A percentile compares a stretch with the other conserved stretches of the same genome.
phyloP scores from a whole-genome alignment of 2,797 vertebrate species.

The Manis crassicaudata region DNA sequence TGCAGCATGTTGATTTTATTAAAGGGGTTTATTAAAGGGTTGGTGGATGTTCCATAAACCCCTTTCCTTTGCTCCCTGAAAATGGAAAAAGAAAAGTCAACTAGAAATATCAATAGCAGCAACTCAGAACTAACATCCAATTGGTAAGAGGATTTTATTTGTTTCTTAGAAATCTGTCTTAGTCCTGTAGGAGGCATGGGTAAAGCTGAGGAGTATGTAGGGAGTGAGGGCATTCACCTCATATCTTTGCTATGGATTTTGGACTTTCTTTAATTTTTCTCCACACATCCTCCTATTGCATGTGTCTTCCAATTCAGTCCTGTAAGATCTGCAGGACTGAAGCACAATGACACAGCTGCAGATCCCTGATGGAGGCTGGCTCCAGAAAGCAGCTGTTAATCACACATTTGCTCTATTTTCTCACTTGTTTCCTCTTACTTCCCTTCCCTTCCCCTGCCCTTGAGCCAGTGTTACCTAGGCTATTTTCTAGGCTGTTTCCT shows the following conservation, averaged over 20 bases:
- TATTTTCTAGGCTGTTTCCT: neutral
- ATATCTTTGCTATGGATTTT: neutral
- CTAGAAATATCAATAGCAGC: neutral
- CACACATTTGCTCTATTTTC: slow-evolving; percentile 31
- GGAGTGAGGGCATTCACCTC: neutral
- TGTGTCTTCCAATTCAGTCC: neutral
- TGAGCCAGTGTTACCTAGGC: slow-evolving; percentile 19
- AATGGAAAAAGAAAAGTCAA: neutral
- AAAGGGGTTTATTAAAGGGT: neutral
- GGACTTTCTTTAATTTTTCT: slow-evolving; percentile 16
- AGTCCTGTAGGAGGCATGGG: neutral
- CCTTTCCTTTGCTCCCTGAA: rapidly evolving
- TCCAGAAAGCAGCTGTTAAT: slow-evolving; percentile 67
- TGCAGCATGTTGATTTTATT: neutral
- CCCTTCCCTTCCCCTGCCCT: slow-evolving; percentile 49
- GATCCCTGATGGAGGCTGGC: neutral
- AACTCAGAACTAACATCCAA: neutral
- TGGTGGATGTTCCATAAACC: neutral
- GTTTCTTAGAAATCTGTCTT: neutral
- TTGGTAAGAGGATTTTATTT: neutral
- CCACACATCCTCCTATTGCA: neutral
- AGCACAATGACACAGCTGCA: slow-evolving; percentile 54
- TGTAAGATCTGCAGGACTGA: neutral
- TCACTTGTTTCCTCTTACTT: slow-evolving; percentile 42
- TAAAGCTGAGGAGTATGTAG: neutral